phyloP scores from a whole-genome alignment of 2,888 invertebrate species.

The Pollenia griseotomentosa region DNA sequence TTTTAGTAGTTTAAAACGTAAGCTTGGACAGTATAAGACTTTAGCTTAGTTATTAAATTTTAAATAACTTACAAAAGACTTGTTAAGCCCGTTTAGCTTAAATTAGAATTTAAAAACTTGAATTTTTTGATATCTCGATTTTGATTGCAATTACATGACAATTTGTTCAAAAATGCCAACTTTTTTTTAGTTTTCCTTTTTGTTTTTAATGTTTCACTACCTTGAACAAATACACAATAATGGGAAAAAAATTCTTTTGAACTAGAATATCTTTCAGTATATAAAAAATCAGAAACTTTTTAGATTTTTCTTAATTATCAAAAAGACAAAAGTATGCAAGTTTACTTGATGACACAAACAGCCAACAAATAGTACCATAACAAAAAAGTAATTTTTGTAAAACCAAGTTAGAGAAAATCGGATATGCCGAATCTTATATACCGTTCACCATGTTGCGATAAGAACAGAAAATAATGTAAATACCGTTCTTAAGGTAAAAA shows the following conservation, averaged over 20 bases:
- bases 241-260: not conserved
- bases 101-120: too few species aligned
- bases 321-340: not conserved
- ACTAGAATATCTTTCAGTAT: not conserved
- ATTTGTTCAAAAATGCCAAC: not conserved
- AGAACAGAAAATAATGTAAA: too few species aligned
- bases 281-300: not conserved
- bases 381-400: not conserved
- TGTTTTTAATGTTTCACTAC: not conserved
- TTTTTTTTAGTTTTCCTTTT: not conserved
- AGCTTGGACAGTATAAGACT: too few species aligned
- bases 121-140: too few species aligned
- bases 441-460: too few species aligned
- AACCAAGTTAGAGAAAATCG: not conserved
- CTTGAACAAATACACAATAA: not conserved
- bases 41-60: too few species aligned
- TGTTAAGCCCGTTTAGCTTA: too few species aligned
- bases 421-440: too few species aligned
- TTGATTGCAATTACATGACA: not conserved
- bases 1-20: too few species aligned
- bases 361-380: not conserved
- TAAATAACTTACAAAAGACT: too few species aligned
- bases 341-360: conserved; percentile 21
- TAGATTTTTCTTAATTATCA: not conserved
- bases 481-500: too few species aligned